Percentiles rank a stretch among this genome's conserved stretches.
Conservation (phyloP, 2,797 vertebrate genomes). For the Eleutherodactylus coqui region DNA sequence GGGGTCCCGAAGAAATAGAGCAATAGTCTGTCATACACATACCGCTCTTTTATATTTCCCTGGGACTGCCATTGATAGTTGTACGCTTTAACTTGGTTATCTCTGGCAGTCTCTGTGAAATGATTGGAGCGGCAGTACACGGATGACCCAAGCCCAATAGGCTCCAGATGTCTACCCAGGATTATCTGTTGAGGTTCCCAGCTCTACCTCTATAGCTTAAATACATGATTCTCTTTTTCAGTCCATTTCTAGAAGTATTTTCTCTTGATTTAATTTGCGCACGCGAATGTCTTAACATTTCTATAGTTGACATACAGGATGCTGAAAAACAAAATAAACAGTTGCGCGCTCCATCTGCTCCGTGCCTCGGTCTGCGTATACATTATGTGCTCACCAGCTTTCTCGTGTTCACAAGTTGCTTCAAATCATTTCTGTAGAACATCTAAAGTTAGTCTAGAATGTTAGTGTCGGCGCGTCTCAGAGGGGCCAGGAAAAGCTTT, state of each 20-base stretch:
- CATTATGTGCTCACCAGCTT: not conserved
- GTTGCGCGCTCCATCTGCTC: conserved; percentile 10
- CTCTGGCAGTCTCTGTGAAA: too few species aligned
- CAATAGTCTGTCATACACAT: too few species aligned
- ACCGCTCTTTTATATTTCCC: too few species aligned
- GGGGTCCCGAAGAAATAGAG: too few species aligned
- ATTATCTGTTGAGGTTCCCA: too few species aligned
- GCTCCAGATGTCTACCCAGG: too few species aligned
- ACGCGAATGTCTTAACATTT: conserved; percentile 32
- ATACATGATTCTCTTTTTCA: not conserved
- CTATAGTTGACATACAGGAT: conserved; percentile 23
- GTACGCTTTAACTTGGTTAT: too few species aligned
- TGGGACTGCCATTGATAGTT: too few species aligned
- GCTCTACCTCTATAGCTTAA: not conserved
- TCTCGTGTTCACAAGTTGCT: not conserved
- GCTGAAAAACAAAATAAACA: conserved; percentile 20
- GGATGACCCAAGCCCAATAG: too few species aligned
- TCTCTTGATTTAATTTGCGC: conserved; percentile 42
- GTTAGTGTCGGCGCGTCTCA: too few species aligned
- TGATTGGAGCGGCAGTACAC: too few species aligned
- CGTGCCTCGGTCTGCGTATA: not conserved
- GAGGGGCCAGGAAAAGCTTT: not conserved
- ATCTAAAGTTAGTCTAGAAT: not conserved
- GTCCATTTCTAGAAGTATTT: not conserved
- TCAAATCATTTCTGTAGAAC: not conserved